Evolutionary conservation across 2,113 vertebrate species (phyloP).

Genomic region (Poeciliopsis occidentalis): DNA sequence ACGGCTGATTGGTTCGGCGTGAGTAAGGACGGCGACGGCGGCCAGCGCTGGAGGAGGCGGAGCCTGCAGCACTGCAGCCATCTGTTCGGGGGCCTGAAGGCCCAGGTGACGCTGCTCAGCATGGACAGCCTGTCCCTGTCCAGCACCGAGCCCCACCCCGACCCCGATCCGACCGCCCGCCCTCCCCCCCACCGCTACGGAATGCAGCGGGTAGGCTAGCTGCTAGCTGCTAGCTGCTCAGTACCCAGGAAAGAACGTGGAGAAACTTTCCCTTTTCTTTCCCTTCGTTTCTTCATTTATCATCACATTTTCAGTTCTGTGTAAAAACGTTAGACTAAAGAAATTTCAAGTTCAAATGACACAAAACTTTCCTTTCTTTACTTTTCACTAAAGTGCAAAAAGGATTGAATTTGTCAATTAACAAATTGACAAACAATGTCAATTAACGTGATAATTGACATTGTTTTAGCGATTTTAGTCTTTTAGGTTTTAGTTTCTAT

Average conservation of each 20-base stretch:
- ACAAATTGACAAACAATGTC: too few relatives aligned
- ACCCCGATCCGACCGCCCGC: constrained; percentile 87
- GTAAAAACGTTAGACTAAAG: background rate
- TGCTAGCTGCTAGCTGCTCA: too few relatives aligned
- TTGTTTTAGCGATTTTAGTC: too few relatives aligned
- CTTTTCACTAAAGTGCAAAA: too few relatives aligned
- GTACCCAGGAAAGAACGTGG: too few relatives aligned
- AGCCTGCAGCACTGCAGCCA: constrained; percentile 97
- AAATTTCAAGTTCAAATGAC: too few relatives aligned
- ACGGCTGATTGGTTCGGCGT: constrained; percentile 98
- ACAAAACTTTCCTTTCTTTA: too few relatives aligned
- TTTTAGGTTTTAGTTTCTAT: too few relatives aligned
- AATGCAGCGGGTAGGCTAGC: constrained; percentile 90
- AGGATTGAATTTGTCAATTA: too few relatives aligned
- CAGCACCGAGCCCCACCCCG: constrained; percentile 94
- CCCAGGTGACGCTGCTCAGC: constrained; percentile 92
- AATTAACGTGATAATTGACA: too few relatives aligned
- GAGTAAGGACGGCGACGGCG: constrained; percentile 91
- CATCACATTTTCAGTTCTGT: background rate
- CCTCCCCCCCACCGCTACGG: constrained; percentile 80
- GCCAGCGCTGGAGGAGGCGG: constrained; percentile 96
- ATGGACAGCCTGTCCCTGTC: constrained; percentile 94
- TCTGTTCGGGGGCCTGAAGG: constrained; percentile 94
- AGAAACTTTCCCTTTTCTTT: background rate
- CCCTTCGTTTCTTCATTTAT: background rate